Evolutionary conservation across 2,797 vertebrate genomes (phyloP).

Genomic region (Danio albolineatus): DNA sequence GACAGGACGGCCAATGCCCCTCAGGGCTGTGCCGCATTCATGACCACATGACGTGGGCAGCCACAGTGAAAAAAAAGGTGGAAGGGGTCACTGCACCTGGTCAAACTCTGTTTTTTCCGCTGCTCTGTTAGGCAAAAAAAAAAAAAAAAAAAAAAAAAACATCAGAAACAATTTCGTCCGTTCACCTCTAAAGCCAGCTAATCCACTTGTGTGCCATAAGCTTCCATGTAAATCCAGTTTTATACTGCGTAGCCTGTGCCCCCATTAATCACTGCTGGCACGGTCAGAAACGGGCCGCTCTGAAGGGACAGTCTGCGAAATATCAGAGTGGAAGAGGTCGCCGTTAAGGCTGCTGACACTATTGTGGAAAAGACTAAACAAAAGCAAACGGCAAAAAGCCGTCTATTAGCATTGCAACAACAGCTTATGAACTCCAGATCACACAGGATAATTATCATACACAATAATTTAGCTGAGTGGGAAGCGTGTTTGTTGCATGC

Average conservation of each 20-base stretch:
- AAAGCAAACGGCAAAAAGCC: conserved; percentile 10
- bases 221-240: conserved; percentile 81
- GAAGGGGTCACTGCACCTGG: conserved; percentile 67
- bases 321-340: conserved; percentile 36
- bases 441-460: conserved; percentile 28
- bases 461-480: conserved; percentile 38
- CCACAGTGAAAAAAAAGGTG: conserved; percentile 35
- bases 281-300: conserved; percentile 35
- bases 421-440: conserved; percentile 28
- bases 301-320: conserved; percentile 35
- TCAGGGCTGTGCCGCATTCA: conserved; percentile 59
- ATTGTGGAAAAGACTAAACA: neutral
- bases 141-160: too few species aligned
- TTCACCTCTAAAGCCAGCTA: conserved; percentile 70
- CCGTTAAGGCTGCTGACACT: conserved; percentile 26
- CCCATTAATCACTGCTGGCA: conserved; percentile 52
- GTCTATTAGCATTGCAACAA: conserved; percentile 23
- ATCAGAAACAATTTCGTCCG: conserved; percentile 56
- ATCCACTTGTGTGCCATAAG: conserved; percentile 79
- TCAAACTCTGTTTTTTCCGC: conserved; percentile 37
- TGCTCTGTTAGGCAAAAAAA: conserved; percentile 52
- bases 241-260: conserved; percentile 55
- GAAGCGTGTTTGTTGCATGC: conserved; percentile 17
- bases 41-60: conserved; percentile 58
- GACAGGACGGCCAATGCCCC: conserved; percentile 57